These are phyloP conservation scores for Sphyrna mokarran DNA, from an alignment of 2,113 vertebrate species.

Conservation along the genomic window DNA sequence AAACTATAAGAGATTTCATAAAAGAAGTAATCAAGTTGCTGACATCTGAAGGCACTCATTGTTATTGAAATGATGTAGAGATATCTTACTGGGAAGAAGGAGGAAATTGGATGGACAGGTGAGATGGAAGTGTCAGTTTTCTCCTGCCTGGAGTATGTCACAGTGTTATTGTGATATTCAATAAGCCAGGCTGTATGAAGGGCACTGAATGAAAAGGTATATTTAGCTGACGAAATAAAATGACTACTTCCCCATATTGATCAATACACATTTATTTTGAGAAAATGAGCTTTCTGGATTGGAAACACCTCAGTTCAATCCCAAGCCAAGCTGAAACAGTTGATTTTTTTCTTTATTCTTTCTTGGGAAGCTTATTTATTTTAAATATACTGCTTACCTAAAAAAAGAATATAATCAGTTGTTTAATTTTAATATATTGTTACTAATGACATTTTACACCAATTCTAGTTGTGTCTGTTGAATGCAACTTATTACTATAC, in stretches of 20 bases:
- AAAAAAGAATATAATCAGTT: not conserved
- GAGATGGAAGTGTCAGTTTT: not conserved
- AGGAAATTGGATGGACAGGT: not conserved
- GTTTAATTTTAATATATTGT: not conserved
- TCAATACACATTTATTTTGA: not conserved
- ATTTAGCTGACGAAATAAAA: not conserved
- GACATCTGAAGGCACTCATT: not conserved
- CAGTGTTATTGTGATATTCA: not conserved
- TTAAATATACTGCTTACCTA: not conserved
- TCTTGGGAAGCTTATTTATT: not conserved
- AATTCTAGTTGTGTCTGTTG: not conserved
- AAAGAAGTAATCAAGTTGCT: not conserved
- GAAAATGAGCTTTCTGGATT: not conserved
- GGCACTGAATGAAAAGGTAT: not conserved
- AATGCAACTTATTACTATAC: not conserved
- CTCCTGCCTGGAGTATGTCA: not conserved
- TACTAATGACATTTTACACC: not conserved
- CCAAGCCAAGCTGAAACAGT: not conserved
- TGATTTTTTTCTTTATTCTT: no score
- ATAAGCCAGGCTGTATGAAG: not conserved
- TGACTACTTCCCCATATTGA: not conserved
- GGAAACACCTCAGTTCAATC: not conserved
- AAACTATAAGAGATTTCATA: not conserved
- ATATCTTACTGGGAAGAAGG: not conserved
- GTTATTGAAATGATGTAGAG: not conserved